Base-by-base conservation (phyloP, 2,797 vertebrate species). In the Gastrophryne carolinensis region DNA sequence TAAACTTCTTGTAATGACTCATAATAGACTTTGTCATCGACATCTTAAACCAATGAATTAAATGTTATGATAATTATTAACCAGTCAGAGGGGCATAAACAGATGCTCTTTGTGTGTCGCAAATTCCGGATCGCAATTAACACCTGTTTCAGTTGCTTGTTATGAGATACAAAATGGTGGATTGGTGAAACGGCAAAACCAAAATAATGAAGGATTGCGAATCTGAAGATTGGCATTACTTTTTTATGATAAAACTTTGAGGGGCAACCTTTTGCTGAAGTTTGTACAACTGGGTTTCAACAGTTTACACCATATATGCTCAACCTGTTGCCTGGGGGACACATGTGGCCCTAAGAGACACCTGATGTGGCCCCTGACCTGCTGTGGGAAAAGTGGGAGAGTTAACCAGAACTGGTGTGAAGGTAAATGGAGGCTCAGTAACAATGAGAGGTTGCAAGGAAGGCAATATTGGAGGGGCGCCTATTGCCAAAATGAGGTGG, bases 41-140 rank as follows among this genome's bases (percentile, higher is more conserved):
- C 60, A 70, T 11, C 82, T 66, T 57, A 75, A 81, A 81, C 74
- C 56, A 72, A 72, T 71, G 34, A 79, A 58, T 47, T 80, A 61
- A 79, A 81, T 73, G 67, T 82, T 82, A 78, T 74, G 73, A 69
- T 82, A 80, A 82, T 79, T 70, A 75, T 72, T 73, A 73, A 49
- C 70, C 62, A 63, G 68, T 79, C 80, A 81, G 41, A 83, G 67
- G 75, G 75, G 77, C 49, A 80, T 63, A 82, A 82, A 79, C 76
- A 82, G 80, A 86, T 80, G 80, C 72, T 81, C 62, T 73, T 81
- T 70, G 62, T 70, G 77, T 78, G 62, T 80, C 77, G 82, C 79
- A 70, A 37, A 69, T 62, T 11, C 3, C 71, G 60, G 32, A 44
- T 35, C 73, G 78, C 81, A 84, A 81, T 80, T 72, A 81, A 61